Evolutionary conservation across 2,113 vertebrate species (phyloP).

Genomic region (Taurulus bubalis): DNA sequence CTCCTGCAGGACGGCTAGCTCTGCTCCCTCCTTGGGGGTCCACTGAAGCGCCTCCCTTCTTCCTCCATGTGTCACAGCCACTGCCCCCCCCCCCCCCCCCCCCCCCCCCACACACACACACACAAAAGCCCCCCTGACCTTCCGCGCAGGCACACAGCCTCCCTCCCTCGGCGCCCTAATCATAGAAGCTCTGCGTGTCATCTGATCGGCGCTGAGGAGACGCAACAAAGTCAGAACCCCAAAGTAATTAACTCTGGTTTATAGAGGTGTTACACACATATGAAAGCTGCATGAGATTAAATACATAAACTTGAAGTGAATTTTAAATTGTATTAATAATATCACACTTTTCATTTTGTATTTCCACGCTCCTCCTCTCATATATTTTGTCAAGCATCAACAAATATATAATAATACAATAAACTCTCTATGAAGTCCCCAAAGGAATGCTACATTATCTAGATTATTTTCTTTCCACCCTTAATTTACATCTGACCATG

Average conservation of each 20-base stretch:
- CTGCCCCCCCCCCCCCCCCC: background rate
- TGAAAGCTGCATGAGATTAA: background rate
- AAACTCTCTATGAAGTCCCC: background rate
- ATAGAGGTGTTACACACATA: too few relatives aligned
- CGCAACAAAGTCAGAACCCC: too few relatives aligned
- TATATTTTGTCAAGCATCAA: too few relatives aligned
- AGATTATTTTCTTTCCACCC: too few relatives aligned
- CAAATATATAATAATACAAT: background rate
- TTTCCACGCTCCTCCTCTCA: too few relatives aligned
- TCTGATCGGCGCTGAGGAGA: constrained; percentile 47
- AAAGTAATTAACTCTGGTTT: too few relatives aligned
- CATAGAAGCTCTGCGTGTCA: constrained; percentile 60
- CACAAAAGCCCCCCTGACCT: constrained; percentile 51
- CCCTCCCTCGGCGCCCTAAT: constrained; percentile 35
- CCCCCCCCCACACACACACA: background rate
- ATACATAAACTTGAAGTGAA: background rate
- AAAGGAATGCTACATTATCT: background rate
- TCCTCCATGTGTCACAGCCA: background rate
- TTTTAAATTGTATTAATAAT: too few relatives aligned
- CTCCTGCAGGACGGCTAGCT: background rate
- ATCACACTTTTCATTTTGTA: too few relatives aligned
- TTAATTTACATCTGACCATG: background rate
- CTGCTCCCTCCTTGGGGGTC: constrained; percentile 30
- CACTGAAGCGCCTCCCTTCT: background rate
- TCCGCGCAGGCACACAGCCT: constrained; percentile 5